Evolutionary conservation across 2,113 vertebrate genomes (phyloP).

Genomic region (Gopherus evgoodei): DNA sequence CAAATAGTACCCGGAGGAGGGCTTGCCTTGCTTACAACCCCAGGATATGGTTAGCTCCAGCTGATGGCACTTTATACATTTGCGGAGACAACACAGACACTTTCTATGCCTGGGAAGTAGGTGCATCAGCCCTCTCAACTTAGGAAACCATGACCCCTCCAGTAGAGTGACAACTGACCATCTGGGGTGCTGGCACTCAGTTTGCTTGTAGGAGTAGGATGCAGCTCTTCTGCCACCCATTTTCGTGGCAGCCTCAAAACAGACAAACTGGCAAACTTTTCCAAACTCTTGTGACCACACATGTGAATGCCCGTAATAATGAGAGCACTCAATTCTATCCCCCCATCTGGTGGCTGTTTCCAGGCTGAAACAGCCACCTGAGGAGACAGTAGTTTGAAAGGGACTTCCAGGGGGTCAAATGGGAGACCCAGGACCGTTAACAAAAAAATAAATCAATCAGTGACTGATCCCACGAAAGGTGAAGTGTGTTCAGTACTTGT

Average conservation of each 20-base stretch:
- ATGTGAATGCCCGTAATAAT: neutral
- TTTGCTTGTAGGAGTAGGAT: constrained; percentile 61
- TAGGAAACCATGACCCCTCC: constrained; percentile 24
- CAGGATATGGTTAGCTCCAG: neutral
- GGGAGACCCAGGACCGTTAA: neutral
- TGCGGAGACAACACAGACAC: neutral
- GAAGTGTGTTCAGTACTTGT: neutral
- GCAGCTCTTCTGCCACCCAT: constrained; percentile 57
- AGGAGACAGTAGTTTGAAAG: neutral
- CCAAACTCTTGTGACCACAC: neutral
- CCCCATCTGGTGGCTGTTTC: neutral
- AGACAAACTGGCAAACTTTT: neutral
- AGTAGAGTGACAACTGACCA: constrained; percentile 55
- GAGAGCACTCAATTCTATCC: neutral
- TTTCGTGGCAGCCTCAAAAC: constrained; percentile 30
- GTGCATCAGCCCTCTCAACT: neutral
- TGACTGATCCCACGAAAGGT: neutral
- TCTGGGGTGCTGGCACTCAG: constrained; percentile 11
- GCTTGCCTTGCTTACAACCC: neutral
- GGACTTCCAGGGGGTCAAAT: neutral
- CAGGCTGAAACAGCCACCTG: constrained; percentile 1
- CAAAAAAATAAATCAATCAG: neutral
- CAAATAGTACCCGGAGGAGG: neutral
- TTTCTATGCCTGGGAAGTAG: neutral
- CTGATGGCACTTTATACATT: neutral